Evolutionary conservation across 2,113 vertebrate species (phyloP), one percentile per base, ranked within the genome.

Genomic region (Passer domesticus): DNA sequence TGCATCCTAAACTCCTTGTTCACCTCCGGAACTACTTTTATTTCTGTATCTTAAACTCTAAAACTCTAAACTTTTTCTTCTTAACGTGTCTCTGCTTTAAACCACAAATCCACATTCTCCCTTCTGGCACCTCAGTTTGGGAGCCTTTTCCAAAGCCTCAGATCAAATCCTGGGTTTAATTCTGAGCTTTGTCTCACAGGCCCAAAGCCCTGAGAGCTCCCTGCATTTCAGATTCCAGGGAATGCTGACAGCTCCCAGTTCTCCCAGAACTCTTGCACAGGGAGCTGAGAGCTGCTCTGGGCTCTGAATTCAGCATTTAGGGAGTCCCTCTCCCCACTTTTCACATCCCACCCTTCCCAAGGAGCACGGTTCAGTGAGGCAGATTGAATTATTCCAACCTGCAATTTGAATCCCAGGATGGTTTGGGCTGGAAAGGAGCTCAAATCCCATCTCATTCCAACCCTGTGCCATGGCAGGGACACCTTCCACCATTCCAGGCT

Each of bases 301-400:
- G 28, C 75, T 75, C 80, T 10, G 18, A 24, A 16, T 24, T 27
- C 53, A 39, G 89, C 41, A 7, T 28, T 13, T 19, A 0, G 2
- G 15, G 46, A 44, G 15, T 82, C 37, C 66, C 33, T 13, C 21
- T 41, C 6, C 25, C 6, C 28, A 3, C 3, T 33, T 22, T 6
- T 46, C 1, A 30, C 11, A 31, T 6, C 55, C 15, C 3, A 1
- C 5, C 41, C 20, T 67, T 58, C 52, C 77, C 72, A 33, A 25
- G 35, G 20, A 70, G 35, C 78, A 39, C 0, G 1, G 2, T 14
- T 67, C 11, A 0, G 58, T 6, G 30, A 4, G 5, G 55, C 0
- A 50, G 7, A 31, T 0, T 2, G 7, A 44, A 52, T 59, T 15
- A 20, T 23, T 52, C 73, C 11, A 5, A 20, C 3, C 8, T 44